Conservation (phyloP, 1,140 invertebrate genomes). For the Pantala flavescens region DNA sequence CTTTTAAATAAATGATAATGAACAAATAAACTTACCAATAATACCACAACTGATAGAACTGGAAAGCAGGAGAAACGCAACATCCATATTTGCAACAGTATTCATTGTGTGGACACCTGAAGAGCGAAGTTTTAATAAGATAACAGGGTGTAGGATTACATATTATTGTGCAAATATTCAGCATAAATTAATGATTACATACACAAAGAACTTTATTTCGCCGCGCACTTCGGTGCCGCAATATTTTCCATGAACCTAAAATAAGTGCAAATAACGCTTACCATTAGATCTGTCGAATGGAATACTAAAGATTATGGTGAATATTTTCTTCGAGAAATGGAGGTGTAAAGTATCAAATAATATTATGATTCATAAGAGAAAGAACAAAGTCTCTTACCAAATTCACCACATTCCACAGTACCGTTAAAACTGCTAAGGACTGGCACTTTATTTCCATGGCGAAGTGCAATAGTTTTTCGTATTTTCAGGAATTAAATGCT, state of each 20-base stretch:
- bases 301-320: too few relatives aligned
- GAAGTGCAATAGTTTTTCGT: not conserved
- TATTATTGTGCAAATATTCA: not conserved
- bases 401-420: not conserved
- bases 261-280: not conserved
- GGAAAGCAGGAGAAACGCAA: conserved; percentile 38
- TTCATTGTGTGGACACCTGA: conserved; percentile 39
- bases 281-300: too few relatives aligned
- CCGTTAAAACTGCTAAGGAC: not conserved
- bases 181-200: not conserved
- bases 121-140: conserved; percentile 22
- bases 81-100: conserved; percentile 42
- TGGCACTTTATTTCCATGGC: not conserved
- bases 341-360: too few relatives aligned
- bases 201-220: not conserved
- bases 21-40: conserved; percentile 27
- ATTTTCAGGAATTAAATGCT: not conserved
- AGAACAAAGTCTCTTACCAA: not conserved
- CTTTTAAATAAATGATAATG: too few relatives aligned
- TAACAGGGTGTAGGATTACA: too few relatives aligned
- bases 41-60: conserved; percentile 43
- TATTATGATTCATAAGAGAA: too few relatives aligned
- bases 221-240: not conserved
- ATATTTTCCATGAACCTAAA: not conserved
- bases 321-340: too few relatives aligned